phyloP scores from a whole-genome alignment of 2,797 vertebrate genomes.

The Micrastur ruficollis region DNA sequence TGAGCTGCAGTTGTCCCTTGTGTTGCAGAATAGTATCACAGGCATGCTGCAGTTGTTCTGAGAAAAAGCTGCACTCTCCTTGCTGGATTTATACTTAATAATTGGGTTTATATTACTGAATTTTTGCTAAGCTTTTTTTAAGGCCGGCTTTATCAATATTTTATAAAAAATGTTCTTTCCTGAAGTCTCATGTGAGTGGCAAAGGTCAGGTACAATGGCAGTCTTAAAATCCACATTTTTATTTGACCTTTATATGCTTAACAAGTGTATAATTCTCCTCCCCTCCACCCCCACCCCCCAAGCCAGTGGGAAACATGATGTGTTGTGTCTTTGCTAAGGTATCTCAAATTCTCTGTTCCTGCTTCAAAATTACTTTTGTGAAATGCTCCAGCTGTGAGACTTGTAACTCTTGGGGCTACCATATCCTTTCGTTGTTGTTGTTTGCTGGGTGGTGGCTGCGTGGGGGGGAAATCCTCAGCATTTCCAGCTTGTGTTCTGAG shows the following conservation, averaged over 20 bases:
- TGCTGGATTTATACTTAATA: background rate
- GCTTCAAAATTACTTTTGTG: background rate
- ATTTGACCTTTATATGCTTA: constrained; percentile 18
- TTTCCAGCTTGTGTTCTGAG: background rate
- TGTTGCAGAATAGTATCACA: background rate
- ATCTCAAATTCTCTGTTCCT: background rate
- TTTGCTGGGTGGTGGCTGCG: background rate
- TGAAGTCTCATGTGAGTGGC: background rate
- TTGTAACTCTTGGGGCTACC: background rate
- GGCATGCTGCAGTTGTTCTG: background rate
- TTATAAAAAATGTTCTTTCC: background rate
- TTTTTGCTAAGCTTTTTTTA: background rate
- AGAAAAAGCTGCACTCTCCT: background rate
- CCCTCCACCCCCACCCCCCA: background rate
- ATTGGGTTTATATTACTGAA: background rate
- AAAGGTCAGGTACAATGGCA: background rate
- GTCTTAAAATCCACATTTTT: background rate
- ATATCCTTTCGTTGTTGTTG: background rate
- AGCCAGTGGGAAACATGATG: background rate
- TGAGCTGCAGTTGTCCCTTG: background rate
- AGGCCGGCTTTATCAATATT: background rate
- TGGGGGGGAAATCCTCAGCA: background rate
- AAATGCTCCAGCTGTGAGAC: background rate
- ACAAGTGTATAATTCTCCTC: background rate
- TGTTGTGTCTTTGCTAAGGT: background rate